Evolutionary conservation across 2,113 vertebrate species (phyloP).

Genomic region (Eurystomus gularis): DNA sequence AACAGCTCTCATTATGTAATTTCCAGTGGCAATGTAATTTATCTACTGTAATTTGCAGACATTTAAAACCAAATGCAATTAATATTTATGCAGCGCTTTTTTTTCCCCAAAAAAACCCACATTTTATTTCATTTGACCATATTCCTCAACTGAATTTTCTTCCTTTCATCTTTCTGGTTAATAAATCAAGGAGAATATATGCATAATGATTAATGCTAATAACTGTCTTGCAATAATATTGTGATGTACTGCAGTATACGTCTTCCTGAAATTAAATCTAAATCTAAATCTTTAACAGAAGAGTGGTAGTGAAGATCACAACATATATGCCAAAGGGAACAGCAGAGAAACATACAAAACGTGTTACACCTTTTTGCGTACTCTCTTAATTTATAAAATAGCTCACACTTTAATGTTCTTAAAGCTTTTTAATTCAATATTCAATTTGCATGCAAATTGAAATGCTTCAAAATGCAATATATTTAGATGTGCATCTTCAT

Average conservation of each 20-base stretch:
- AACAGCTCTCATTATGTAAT: slow-evolving; percentile 33
- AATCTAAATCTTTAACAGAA: neutral
- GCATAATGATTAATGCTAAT: slow-evolving; percentile 18
- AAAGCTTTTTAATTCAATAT: slow-evolving; percentile 36
- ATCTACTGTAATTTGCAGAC: slow-evolving; percentile 18
- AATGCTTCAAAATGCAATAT: neutral
- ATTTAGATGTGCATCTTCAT: slow-evolving; percentile 20
- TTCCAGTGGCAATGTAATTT: slow-evolving; percentile 32
- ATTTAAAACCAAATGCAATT: neutral
- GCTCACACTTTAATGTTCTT: neutral
- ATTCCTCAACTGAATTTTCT: neutral
- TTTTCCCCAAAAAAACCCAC: neutral
- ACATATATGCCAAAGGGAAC: neutral
- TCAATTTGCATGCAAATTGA: slow-evolving; percentile 56
- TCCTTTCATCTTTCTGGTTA: slow-evolving; percentile 19
- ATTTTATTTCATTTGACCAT: neutral
- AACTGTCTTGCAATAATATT: neutral
- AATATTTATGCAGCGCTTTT: neutral
- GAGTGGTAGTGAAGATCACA: neutral
- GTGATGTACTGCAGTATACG: neutral
- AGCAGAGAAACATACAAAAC: neutral
- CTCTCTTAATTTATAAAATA: neutral
- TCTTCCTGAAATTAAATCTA: neutral
- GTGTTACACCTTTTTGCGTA: neutral
- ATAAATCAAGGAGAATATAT: slow-evolving; percentile 36